Evolutionary conservation across 2,113 vertebrate genomes (phyloP).

Genomic region (Caranx ignobilis): DNA sequence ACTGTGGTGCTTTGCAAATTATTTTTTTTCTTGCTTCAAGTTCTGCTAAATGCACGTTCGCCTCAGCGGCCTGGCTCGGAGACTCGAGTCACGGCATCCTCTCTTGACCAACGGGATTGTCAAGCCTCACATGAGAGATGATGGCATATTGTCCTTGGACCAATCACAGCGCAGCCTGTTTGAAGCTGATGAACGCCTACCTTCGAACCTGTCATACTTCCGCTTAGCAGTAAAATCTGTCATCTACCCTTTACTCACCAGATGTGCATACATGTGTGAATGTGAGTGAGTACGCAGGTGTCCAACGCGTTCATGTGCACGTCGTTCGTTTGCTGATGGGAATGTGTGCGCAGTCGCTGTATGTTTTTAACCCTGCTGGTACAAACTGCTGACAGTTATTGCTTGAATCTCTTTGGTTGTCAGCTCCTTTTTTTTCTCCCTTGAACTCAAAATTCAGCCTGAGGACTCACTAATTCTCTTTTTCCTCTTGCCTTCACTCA

Average conservation of each 20-base stretch:
- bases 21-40: constrained; percentile 52
- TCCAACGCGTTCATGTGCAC: constrained; percentile 3
- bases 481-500: constrained; percentile 27
- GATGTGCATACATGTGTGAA: constrained; percentile 49
- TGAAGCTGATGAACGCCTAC: constrained; percentile 19
- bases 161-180: constrained; percentile 48
- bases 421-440: background rate
- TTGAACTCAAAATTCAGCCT: constrained; percentile 3
- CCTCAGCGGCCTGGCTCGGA: constrained; percentile 53
- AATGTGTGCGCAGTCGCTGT: constrained; percentile 30
- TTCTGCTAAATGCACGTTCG: constrained; percentile 60
- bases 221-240: constrained; percentile 25
- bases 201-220: constrained; percentile 37
- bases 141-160: constrained; percentile 12
- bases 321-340: constrained; percentile 21
- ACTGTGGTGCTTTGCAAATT: constrained; percentile 72
- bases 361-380: constrained; percentile 37
- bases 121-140: constrained; percentile 40
- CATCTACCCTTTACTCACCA: constrained; percentile 34
- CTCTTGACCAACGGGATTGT: constrained; percentile 56
- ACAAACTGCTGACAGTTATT: constrained; percentile 53
- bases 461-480: background rate
- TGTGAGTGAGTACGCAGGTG: constrained; percentile 57
- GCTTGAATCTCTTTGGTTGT: constrained; percentile 26
- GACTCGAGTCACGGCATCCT: constrained; percentile 26